Percentiles rank a stretch among this genome's conserved stretches.
Evolutionary conservation across 2,797 vertebrate species (phyloP).

Genomic region (Lithobates sylvaticus): DNA sequence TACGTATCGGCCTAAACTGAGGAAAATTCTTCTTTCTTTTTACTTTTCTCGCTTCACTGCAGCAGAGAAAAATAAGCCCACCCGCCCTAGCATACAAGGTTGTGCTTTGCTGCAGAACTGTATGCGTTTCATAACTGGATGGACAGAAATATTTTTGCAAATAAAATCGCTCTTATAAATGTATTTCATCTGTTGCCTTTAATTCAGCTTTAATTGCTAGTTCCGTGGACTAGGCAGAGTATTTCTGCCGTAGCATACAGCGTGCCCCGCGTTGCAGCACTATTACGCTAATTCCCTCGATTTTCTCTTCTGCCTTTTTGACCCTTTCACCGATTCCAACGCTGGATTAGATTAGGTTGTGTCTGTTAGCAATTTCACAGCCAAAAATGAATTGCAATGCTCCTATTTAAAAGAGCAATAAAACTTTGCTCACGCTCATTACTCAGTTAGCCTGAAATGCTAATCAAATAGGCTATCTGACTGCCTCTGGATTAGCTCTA

Average conservation of each 20-base stretch:
- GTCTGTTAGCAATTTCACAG: constrained; percentile 58
- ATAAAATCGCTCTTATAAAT: too few relatives aligned
- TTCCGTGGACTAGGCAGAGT: background rate
- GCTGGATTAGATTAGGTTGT: constrained; percentile 49
- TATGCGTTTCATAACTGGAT: too few relatives aligned
- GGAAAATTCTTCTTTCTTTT: too few relatives aligned
- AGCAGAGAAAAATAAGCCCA: too few relatives aligned
- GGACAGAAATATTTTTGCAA: too few relatives aligned
- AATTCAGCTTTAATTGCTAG: too few relatives aligned
- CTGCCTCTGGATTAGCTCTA: constrained; percentile 34
- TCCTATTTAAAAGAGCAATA: constrained; percentile 47
- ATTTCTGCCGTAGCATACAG: background rate
- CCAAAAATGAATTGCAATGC: constrained; percentile 20
- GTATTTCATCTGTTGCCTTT: too few relatives aligned
- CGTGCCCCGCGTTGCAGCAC: background rate
- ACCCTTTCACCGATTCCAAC: constrained; percentile 19
- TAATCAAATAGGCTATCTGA: constrained; percentile 40
- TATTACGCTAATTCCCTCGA: background rate
- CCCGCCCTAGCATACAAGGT: too few relatives aligned
- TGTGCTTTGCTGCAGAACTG: too few relatives aligned
- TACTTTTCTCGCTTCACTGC: too few relatives aligned
- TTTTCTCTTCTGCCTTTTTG: constrained; percentile 21
- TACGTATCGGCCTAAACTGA: too few relatives aligned
- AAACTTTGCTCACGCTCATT: constrained; percentile 33
- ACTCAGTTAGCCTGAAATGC: constrained; percentile 41